These are phyloP conservation scores for Dolichallabes microphthalmus DNA, from an alignment of 2,113 vertebrate species.

Conservation along the genomic window DNA sequence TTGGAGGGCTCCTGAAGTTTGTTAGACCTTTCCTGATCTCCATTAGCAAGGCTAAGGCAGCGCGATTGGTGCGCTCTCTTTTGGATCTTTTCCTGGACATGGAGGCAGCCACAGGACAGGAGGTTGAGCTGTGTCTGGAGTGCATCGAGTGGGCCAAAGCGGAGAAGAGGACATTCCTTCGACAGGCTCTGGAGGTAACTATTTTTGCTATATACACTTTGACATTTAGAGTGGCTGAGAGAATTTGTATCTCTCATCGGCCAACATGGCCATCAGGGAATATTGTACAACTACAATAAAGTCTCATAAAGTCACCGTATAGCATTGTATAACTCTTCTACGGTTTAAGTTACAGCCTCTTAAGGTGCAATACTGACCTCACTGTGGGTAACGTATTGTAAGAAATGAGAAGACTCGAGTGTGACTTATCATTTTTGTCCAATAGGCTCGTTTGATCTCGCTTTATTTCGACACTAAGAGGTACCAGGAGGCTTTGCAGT, in stretches of 20 bases:
- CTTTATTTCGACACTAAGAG: conserved; percentile 98
- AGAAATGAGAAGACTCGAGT: not conserved
- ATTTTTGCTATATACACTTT: not conserved
- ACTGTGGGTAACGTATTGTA: conserved; percentile 13
- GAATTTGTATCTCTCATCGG: conserved; percentile 87
- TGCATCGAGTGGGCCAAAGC: conserved; percentile 99
- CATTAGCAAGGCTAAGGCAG: conserved; percentile 90
- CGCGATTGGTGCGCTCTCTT: conserved; percentile 90
- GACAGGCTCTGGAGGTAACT: conserved; percentile 93
- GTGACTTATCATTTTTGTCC: conserved; percentile 19
- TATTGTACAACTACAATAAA: conserved; percentile 87
- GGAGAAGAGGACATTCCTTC: conserved; percentile 97
- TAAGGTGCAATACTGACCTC: conserved; percentile 67
- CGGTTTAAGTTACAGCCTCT: conserved; percentile 77
- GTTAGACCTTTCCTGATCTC: conserved; percentile 96
- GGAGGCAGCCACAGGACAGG: conserved; percentile 98
- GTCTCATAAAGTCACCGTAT: conserved; percentile 68
- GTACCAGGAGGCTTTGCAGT: conserved; percentile 93
- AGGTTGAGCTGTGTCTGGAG: conserved; percentile 97
- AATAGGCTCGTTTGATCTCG: conserved; percentile 91
- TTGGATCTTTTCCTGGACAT: conserved; percentile 97
- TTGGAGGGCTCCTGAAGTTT: conserved; percentile 96
- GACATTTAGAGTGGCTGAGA: not conserved
- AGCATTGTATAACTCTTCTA: conserved; percentile 74
- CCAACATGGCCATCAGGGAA: conserved; percentile 88